Percentiles rank a stretch among this genome's conserved stretches.
Conservation (phyloP, 53 echinoderm and acorn worm genomes). For the Pentamera pediparva region DNA sequence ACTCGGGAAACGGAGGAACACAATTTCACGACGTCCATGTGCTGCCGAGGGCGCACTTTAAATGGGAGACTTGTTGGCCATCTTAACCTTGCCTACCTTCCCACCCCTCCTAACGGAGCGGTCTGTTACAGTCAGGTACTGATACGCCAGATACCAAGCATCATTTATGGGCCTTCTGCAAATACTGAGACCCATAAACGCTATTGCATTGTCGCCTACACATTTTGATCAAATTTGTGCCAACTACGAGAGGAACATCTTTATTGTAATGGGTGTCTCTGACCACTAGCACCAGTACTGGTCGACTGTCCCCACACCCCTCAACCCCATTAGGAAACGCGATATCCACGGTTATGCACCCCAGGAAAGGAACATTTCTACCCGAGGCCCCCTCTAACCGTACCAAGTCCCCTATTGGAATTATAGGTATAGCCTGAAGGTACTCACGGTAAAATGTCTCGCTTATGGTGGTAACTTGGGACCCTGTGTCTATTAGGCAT, state of each 20-base stretch:
- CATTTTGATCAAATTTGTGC: not conserved
- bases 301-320: not conserved
- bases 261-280: not conserved
- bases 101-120: too few relatives aligned
- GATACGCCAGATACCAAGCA: not conserved
- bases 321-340: not conserved
- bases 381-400: not conserved
- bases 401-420: not conserved
- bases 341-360: not conserved
- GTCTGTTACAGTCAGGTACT: not conserved
- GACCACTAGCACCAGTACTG: too few relatives aligned
- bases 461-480: not conserved
- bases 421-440: not conserved
- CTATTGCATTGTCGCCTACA: not conserved
- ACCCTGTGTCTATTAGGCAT: not conserved
- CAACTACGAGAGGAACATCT: not conserved
- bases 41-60: too few relatives aligned
- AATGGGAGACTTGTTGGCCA: too few relatives aligned
- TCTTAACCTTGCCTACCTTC: not conserved
- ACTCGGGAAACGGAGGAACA: too few relatives aligned
- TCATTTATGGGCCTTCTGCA: not conserved
- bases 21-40: too few relatives aligned
- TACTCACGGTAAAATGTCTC: not conserved
- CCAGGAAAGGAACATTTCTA: not conserved
- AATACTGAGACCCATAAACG: not conserved